These are phyloP conservation scores for Bergia puertoricense DNA, from an alignment of 92 coral and sea anemone genomes.

Conservation along the genomic window DNA sequence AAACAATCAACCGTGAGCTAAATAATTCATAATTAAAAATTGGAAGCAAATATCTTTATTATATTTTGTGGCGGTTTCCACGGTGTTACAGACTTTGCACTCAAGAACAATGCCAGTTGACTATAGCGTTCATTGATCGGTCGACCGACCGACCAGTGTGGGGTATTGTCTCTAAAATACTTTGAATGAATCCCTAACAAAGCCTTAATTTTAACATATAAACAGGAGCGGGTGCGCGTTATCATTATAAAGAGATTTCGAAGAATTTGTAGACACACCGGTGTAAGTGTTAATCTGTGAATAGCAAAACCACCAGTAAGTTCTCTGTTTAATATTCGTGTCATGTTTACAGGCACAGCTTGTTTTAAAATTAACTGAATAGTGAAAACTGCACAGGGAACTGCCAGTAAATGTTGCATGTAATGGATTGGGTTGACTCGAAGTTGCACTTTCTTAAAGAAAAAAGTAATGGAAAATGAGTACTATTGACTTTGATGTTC, in stretches of 20 bases:
- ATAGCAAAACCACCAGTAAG: conserved; percentile 21
- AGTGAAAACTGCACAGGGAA: neutral
- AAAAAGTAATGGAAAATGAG: conserved; percentile 24
- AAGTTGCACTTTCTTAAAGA: neutral
- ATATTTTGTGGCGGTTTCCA: neutral
- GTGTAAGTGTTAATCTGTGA: conserved; percentile 25
- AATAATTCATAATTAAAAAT: neutral
- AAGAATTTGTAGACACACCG: conserved; percentile 9
- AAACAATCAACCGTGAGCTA: neutral
- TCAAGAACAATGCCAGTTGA: neutral
- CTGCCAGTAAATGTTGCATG: neutral
- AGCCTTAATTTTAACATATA: conserved; percentile 7
- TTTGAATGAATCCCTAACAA: neutral
- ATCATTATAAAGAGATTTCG: neutral
- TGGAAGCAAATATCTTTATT: neutral
- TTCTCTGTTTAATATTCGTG: conserved; percentile 11
- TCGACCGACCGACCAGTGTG: neutral
- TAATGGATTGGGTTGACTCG: conserved; percentile 13
- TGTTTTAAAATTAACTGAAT: neutral
- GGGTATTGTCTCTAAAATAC: conserved; percentile 1
- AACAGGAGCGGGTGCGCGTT: conserved; percentile 13
- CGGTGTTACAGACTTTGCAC: neutral
- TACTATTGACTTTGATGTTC: conserved; percentile 30
- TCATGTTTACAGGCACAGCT: neutral
- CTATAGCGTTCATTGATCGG: neutral